Conservation (phyloP, 2,797 vertebrate species). For the Tokudaia muenninki region DNA sequence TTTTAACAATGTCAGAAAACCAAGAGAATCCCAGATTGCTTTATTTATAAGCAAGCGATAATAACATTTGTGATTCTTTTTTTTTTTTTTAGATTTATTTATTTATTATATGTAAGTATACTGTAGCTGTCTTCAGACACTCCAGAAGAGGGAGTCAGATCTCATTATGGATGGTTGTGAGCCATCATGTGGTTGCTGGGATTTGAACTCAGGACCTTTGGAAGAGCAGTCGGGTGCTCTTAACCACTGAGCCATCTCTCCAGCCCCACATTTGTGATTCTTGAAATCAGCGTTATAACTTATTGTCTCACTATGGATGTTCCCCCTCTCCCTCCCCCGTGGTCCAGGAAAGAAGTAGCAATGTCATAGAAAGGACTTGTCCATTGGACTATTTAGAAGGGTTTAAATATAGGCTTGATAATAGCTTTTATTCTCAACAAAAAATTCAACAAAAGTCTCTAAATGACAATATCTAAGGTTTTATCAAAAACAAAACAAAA, state of each 20-base stretch:
- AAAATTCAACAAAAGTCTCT: not conserved
- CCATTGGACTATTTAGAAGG: constrained; percentile 7
- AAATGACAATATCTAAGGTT: constrained; percentile 8
- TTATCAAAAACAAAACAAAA: not conserved
- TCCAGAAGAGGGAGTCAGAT: too few species aligned
- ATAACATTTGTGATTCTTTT: not conserved
- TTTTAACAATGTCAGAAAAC: not conserved
- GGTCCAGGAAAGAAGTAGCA: not conserved
- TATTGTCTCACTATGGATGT: not conserved
- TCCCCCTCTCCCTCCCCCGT: not conserved
- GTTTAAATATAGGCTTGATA: constrained; percentile 27
- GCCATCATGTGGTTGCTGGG: too few species aligned
- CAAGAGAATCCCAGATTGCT: not conserved
- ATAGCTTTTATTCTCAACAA: not conserved
- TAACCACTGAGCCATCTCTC: too few species aligned
- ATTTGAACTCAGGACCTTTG: too few species aligned
- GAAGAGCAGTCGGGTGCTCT: too few species aligned
- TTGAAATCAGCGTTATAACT: not conserved
- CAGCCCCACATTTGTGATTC: not conserved
- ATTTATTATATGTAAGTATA: too few species aligned
- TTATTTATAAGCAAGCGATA: not conserved
- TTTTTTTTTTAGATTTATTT: too few species aligned
- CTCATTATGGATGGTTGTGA: too few species aligned
- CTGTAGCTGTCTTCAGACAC: too few species aligned
- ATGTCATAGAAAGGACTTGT: not conserved